Percentiles rank a stretch among this genome's conserved stretches.
Evolutionary conservation across 2,888 invertebrate species (phyloP).

Genomic region (Ametastegia equiseti): DNA sequence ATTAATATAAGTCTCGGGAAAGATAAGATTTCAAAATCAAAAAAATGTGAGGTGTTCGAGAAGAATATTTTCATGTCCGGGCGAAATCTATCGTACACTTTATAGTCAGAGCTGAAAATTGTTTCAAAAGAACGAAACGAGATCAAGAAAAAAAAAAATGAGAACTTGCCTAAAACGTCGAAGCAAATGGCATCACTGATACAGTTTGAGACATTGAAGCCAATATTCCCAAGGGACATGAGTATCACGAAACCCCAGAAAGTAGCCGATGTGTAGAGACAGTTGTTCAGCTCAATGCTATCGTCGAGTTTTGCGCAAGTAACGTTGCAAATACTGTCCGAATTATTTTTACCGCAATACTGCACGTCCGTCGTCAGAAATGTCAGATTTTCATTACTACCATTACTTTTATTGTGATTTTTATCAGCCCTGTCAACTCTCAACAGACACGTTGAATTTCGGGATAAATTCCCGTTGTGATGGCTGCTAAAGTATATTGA

Average conservation of each 20-base stretch:
- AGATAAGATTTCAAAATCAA: not conserved
- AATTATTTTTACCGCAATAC: conserved; percentile 54
- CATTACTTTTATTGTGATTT: not conserved
- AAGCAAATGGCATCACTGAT: conserved; percentile 95
- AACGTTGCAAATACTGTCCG: conserved; percentile 57
- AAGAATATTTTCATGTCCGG: not conserved
- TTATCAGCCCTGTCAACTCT: not conserved
- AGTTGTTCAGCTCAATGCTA: conserved; percentile 58
- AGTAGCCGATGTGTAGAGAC: conserved; percentile 79
- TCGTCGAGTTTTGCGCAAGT: conserved; percentile 60
- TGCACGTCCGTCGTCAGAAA: not conserved
- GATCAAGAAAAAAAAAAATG: not conserved
- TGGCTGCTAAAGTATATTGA: conserved; percentile 48
- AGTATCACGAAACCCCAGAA: conserved; percentile 88
- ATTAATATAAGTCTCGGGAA: not conserved
- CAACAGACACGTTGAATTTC: conserved; percentile 56
- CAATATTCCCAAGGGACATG: conserved; percentile 86
- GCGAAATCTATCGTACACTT: not conserved
- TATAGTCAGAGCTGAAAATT: not conserved
- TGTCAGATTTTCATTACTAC: not conserved
- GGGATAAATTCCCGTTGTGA: conserved; percentile 52
- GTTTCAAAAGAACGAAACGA: not conserved
- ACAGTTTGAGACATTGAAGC: conserved; percentile 90
- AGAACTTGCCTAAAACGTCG: conserved; percentile 85
- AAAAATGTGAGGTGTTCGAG: too few relatives aligned